These are phyloP conservation scores for Astatoreochromis straeleni DNA, from an alignment of 2,113 vertebrate genomes.

Conservation along the genomic window DNA sequence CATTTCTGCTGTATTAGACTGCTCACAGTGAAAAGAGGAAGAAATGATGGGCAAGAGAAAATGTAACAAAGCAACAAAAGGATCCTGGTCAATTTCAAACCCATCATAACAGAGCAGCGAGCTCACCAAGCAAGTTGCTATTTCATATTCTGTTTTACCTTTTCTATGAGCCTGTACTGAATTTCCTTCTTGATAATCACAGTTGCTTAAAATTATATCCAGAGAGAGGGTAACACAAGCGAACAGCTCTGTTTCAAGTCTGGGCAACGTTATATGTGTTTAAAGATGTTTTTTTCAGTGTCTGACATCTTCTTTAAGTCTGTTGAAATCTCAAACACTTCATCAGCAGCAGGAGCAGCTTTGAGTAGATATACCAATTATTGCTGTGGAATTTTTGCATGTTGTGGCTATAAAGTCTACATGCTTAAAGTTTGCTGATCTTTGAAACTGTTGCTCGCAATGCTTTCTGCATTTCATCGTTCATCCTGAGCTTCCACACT, in stretches of 20 bases:
- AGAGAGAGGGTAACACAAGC: not conserved
- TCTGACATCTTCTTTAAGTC: not conserved
- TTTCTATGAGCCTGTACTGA: not conserved
- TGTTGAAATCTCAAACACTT: not conserved
- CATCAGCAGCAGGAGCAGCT: not conserved
- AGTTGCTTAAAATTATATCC: not conserved
- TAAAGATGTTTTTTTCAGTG: not conserved
- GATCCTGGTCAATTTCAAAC: not conserved
- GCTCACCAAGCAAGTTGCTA: not conserved
- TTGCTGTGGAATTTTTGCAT: not conserved
- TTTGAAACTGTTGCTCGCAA: not conserved
- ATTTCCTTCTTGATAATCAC: not conserved
- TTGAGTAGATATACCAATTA: not conserved
- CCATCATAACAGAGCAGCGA: not conserved
- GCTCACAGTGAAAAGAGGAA: not conserved
- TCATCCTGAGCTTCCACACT: not conserved
- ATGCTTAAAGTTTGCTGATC: not conserved
- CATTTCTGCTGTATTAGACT: not conserved
- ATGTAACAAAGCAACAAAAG: slow-evolving; percentile 1
- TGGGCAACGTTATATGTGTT: not conserved
- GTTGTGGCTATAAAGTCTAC: not conserved
- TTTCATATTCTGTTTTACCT: not conserved
- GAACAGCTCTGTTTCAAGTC: not conserved
- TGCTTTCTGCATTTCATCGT: not conserved
- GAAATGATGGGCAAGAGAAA: not conserved